phyloP scores from a whole-genome alignment of 2,888 invertebrate genomes.

The Ctenicera cuprea region DNA sequence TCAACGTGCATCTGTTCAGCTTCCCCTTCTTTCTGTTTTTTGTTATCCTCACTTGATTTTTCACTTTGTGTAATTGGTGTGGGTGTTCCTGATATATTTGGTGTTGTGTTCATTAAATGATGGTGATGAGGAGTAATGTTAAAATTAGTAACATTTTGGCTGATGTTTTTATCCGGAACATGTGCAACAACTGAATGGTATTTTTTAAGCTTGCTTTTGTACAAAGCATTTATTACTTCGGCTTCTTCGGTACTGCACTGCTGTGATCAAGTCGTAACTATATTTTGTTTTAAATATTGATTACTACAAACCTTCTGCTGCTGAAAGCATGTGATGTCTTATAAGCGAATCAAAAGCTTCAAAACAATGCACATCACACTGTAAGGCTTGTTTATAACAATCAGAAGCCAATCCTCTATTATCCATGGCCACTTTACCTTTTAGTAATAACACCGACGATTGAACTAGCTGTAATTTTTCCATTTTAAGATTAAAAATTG shows the following conservation, averaged over 20 bases:
- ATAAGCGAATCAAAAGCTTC: slow-evolving; percentile 94
- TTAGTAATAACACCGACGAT: slow-evolving; percentile 87
- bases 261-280: slow-evolving; percentile 60
- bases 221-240: slow-evolving; percentile 83
- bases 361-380: slow-evolving; percentile 91
- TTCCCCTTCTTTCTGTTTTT: slow-evolving; percentile 53
- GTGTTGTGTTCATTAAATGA: slow-evolving; percentile 26
- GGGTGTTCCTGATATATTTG: neutral
- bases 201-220: slow-evolving; percentile 90
- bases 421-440: slow-evolving; percentile 92
- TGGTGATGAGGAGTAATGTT: slow-evolving; percentile 34
- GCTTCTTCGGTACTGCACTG: slow-evolving; percentile 80
- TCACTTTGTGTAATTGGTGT: slow-evolving; percentile 18
- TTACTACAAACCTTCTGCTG: slow-evolving; percentile 79
- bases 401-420: slow-evolving; percentile 91
- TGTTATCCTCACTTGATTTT: neutral
- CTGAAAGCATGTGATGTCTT: slow-evolving; percentile 93
- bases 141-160: slow-evolving; percentile 20
- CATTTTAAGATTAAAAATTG: slow-evolving; percentile 55
- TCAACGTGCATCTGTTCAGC: slow-evolving; percentile 64
- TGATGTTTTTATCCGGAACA: slow-evolving; percentile 24
- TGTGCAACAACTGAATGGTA: slow-evolving; percentile 80
- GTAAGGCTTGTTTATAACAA: slow-evolving; percentile 89
- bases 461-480: slow-evolving; percentile 78
- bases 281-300: neutral